A percentile compares a stretch with the other conserved stretches of the same genome.
Evolutionary conservation across 30 jellyfish, hydroid and myxozoan genomes (phyloP).

Genomic region (Hydractinia echinata): DNA sequence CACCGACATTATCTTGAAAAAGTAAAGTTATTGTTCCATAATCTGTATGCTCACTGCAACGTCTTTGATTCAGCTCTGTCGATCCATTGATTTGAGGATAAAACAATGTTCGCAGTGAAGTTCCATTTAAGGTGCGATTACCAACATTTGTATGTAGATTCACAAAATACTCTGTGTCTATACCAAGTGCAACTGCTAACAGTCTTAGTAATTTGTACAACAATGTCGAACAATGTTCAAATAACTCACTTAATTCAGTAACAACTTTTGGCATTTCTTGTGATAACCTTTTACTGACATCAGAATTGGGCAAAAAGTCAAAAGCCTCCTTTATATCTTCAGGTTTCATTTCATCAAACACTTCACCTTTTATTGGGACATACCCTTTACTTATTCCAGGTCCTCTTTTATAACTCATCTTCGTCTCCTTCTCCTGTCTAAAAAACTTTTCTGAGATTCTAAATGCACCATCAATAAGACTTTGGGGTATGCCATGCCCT

Average conservation of each 20-base stretch:
- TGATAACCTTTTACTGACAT: background rate
- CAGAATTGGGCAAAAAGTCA: slow-evolving; percentile 29
- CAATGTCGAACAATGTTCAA: background rate
- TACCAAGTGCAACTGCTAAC: slow-evolving; percentile 28
- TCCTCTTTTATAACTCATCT: slow-evolving; percentile 7
- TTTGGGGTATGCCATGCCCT: slow-evolving; percentile 28
- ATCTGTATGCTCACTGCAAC: slow-evolving; percentile 47
- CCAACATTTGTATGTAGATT: slow-evolving; percentile 24
- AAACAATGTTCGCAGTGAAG: slow-evolving; percentile 25
- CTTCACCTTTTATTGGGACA: slow-evolving; percentile 24
- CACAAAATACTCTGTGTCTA: slow-evolving; percentile 26
- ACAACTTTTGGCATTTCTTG: slow-evolving; percentile 23
- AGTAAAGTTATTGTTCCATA: slow-evolving; percentile 37
- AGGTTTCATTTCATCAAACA: slow-evolving; percentile 13
- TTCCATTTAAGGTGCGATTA: slow-evolving; percentile 12
- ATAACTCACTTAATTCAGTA: background rate
- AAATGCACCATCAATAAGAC: background rate
- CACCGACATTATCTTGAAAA: slow-evolving; percentile 37
- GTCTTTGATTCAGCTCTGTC: background rate
- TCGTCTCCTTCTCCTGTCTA: background rate
- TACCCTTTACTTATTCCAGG: slow-evolving; percentile 32
- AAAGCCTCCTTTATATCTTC: slow-evolving; percentile 36
- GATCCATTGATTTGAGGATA: slow-evolving; percentile 12
- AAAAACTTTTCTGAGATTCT: slow-evolving; percentile 2
- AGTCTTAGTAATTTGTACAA: slow-evolving; percentile 12